Evolutionary conservation across 2,797 vertebrate species (phyloP), one percentile per base, ranked within the genome.

Genomic region (Oreochromis mossambicus): DNA sequence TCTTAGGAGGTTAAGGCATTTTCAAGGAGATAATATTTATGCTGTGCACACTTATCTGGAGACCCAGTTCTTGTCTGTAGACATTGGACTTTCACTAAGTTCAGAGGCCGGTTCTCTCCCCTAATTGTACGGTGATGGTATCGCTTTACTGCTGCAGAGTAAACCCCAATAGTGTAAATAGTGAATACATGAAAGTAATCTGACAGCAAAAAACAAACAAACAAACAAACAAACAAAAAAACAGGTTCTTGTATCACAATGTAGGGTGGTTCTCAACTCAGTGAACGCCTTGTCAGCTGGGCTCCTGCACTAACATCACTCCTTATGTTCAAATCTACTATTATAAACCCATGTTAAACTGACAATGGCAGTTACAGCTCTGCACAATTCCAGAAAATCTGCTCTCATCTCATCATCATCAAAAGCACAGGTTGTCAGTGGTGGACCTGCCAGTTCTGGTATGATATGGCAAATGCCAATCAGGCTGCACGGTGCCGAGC

Each of bases 81-180:
- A 94, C 90, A 12, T 87, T 93, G 81, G 88, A 89, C 92, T 91
- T 89, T 66, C 5, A 4, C 6, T 12, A 2, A 17, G 41, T 56
- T 80, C 76, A 89, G 51, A 54, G 29, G 32, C 32, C 17, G 32
- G 51, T 63, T 51, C 32, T 63, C 34, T 77, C 3, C 46, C 3
- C 46, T 2, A 26, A 19, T 7, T 66, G 17, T 7, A 38, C 7
- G 8, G 10, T 46, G 21, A 11, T 46, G 6, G 24, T 26, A 17
- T 21, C 24, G 3, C 50, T 52, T 11, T 52, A n/a, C 50, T 52
- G 50, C 50, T 52, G 19, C n/a, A 21, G 9, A 2, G 50, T 9
- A n/a, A 51, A 9, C 10, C 19, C 19, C 2, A 46, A 6, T 14
- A 46, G 12, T n/a, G 5, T 5, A 43, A 43, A 70, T 24, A 10